Evolutionary conservation across 2,113 vertebrate genomes (phyloP), one percentile per base, ranked within the genome.

Genomic region (Thymallus thymallus): DNA sequence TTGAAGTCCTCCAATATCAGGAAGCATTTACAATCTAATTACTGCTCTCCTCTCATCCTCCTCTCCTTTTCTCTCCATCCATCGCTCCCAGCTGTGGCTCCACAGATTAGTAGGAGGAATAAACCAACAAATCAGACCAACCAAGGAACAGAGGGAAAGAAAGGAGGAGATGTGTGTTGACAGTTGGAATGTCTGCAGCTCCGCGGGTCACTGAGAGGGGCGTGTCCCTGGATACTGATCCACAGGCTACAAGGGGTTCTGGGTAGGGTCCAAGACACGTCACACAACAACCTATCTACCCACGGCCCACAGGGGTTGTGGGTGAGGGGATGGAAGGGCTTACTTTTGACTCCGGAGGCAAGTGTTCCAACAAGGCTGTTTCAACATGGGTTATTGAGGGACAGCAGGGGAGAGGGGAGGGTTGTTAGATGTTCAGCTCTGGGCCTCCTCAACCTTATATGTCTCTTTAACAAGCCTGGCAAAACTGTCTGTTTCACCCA

Each of bases 11-110:
- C 84, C 69, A 83, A 87, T 90, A 88, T 88, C 83, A 73, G 76
- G 77, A 87, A 86, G 79, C 87, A 83, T 91, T 90, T 90, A 81
- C 85, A 87, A 84, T 90, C 82, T 88, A 91, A 91, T 89, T 91
- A 89, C 78, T 77, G 26, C 74, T 23, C 24, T 61, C 51, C 24
- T 71, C 61, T 65, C 24, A 60, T 41, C 14, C 29, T 6, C 18
- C 62, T 32, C 30, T 41, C 20, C 35, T 46, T 12, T 1, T 45
- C 66, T 45, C 70, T 45, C 67, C 61, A 14, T 71, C 67, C 26
- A n/a, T 23, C 67, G 32, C 1, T 13, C 14, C 16, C 65, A 82
- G 76, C 78, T 80, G 76, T 51, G 73, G 65, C 61, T 58, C 79
- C n/a, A 45, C 61, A 4, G 22, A 24, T 12, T 18, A 29, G 29